A percentile compares a stretch with the other conserved stretches of the same genome.
Evolutionary conservation across 92 coral and sea anemone species (phyloP).

Genomic region (Bergia puertoricense): DNA sequence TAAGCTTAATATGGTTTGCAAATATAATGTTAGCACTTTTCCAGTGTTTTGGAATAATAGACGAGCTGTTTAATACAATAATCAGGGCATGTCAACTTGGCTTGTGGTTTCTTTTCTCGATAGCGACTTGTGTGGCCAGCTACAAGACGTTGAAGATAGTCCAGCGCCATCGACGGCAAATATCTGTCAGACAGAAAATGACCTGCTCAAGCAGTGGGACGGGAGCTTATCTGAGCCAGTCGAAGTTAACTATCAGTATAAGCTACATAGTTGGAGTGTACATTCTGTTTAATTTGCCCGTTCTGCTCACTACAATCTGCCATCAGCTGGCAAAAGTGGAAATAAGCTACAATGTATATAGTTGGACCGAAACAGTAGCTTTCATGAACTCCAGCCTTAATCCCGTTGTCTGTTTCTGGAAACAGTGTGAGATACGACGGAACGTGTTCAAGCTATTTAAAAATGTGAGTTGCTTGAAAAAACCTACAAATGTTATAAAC

Average conservation of each 20-base stretch:
- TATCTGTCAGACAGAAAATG: not conserved
- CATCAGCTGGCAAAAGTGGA: constrained; percentile 49
- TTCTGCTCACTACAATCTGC: constrained; percentile 50
- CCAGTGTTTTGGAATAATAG: constrained; percentile 34
- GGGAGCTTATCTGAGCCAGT: constrained; percentile 32
- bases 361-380: constrained; percentile 78
- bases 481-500: not conserved
- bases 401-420: constrained; percentile 72
- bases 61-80: not conserved
- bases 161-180: constrained; percentile 36
- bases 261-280: constrained; percentile 68
- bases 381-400: constrained; percentile 71
- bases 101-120: constrained; percentile 25
- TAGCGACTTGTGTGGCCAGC: constrained; percentile 3
- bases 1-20: constrained; percentile 23
- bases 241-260: constrained; percentile 62
- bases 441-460: not conserved
- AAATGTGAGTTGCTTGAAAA: not conserved
- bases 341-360: constrained; percentile 52
- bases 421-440: constrained; percentile 42
- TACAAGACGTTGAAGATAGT: constrained; percentile 15
- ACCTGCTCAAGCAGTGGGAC: not conserved
- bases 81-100: constrained; percentile 16
- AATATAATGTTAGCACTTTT: constrained; percentile 2
- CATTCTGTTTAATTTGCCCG: constrained; percentile 64